Evolutionary conservation across 2,888 invertebrate species (phyloP), one percentile per base, ranked within the genome.

Genomic region (Halictus quadricinctus): DNA sequence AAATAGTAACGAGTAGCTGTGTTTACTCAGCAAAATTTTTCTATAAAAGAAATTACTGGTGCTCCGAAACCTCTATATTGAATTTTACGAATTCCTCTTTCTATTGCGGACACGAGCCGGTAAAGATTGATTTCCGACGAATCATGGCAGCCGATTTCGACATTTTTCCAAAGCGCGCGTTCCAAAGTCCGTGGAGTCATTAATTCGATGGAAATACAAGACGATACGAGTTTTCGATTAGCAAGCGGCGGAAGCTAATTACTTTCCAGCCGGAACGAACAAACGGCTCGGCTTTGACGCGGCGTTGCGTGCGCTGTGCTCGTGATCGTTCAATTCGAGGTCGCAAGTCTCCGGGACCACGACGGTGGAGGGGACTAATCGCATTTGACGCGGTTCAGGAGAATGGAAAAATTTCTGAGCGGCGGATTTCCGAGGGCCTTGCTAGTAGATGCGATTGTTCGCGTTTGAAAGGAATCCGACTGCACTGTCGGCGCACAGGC

Each of bases 321-420:
- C 21, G 21, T 41, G 41, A 69, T 69, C 41, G 21, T 25, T 21
- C 41, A 25, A 50, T 77, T 70, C 21, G 69, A 36, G 48, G 36
- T 29, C n/a, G 41, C 76, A 50, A 69, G 15, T 18, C 41, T 43
- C 36, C 12, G 36, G 50, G 21, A 41, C 18, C 43, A 21, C 4
- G 54, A n/a, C 21, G 12, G 43, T 36, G 15, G 12, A 36, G 36
- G 21, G 48, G n/a, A 50, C 69, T 81, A 76, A 83, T 81, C 76
- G 77, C 70, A 77, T 84, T 78, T 82, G 82, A 74, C 73, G 77
- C 64, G 77, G 74, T 70, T 64, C 77, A 25, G 48, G 54, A 72
- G 54, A 36, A 78, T 74, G 74, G 77, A 78, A 82, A 81, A 84
- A 72, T 74, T 78, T 74, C 77, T 60, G 60, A 60, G 41, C 72